Conservation (phyloP, 2,113 vertebrate genomes). For the Patagioenas fasciata region DNA sequence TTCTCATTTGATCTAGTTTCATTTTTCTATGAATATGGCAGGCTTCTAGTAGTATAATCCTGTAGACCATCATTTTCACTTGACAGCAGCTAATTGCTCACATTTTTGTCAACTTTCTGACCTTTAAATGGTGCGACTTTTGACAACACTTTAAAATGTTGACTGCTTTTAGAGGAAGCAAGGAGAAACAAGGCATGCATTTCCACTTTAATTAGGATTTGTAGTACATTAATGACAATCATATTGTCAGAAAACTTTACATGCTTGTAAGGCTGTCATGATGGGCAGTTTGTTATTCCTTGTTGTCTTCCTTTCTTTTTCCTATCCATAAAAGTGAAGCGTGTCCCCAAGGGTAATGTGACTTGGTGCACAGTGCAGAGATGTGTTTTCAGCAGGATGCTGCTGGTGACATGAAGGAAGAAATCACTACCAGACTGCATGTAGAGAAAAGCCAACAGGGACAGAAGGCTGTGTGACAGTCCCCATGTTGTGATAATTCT, state of each 20-base stretch:
- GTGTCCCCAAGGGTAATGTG: background rate
- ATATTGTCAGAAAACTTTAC: slow-evolving; percentile 4
- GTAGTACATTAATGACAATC: slow-evolving; percentile 34
- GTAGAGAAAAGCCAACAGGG: background rate
- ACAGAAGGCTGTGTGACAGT: background rate
- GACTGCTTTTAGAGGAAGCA: background rate
- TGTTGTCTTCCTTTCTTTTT: background rate
- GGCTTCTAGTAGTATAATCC: background rate
- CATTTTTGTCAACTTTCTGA: slow-evolving; percentile 11
- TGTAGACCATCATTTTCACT: background rate
- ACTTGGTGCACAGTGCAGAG: background rate
- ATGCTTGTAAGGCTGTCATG: background rate
- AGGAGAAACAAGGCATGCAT: background rate
- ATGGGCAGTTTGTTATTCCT: slow-evolving; percentile 1
- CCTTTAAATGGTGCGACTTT: slow-evolving; percentile 10
- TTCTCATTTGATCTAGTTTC: background rate
- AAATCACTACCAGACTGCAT: background rate
- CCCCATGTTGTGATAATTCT: accelerated
- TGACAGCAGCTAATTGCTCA: slow-evolving; percentile 32
- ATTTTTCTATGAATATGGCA: background rate
- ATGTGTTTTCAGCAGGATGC: background rate
- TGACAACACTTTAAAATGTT: slow-evolving; percentile 18
- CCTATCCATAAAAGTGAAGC: background rate
- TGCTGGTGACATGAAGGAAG: background rate
- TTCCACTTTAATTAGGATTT: slow-evolving; percentile 41